Percentiles rank a stretch among this genome's conserved stretches.
These are phyloP conservation scores for Crotalus horridus DNA, from an alignment of 2,113 vertebrate species.

Conservation along the genomic window DNA sequence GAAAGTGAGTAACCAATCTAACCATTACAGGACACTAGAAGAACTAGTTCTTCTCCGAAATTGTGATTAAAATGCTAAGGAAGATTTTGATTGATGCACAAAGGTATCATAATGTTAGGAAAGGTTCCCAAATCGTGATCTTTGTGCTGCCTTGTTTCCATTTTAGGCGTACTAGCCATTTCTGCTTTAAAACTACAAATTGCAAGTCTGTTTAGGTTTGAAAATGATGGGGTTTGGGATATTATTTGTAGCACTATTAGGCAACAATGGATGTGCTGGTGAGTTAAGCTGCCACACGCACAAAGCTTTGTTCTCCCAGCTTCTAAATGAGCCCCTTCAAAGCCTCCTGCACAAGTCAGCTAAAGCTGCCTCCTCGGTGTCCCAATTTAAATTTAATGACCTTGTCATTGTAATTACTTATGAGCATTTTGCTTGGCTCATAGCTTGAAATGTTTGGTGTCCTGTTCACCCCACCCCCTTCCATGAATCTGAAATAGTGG, in stretches of 20 bases:
- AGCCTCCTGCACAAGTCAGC: neutral
- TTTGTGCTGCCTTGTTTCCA: neutral
- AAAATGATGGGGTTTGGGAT: neutral
- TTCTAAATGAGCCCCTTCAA: neutral
- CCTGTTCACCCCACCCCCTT: neutral
- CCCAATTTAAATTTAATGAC: neutral
- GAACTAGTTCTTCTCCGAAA: neutral
- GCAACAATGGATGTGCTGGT: slow-evolving; percentile 29
- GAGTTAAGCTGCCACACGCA: slow-evolving; percentile 15
- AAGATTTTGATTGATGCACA: neutral
- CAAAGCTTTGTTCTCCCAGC: slow-evolving; percentile 22
- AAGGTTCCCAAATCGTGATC: neutral
- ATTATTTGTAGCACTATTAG: slow-evolving; percentile 9
- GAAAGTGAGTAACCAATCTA: neutral
- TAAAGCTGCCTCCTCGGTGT: neutral
- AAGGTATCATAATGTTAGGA: slow-evolving; percentile 1
- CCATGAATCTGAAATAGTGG: slow-evolving; percentile 1
- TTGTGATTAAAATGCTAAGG: neutral
- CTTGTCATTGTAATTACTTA: neutral
- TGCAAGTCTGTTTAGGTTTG: neutral
- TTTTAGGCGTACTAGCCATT: neutral
- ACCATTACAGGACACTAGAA: no score
- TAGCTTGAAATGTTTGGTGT: neutral
- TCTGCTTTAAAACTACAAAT: slow-evolving; percentile 25
- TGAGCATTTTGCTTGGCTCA: neutral